These are phyloP conservation scores for Torymus aiolomorphi DNA, from an alignment of 2,888 invertebrate genomes.

Conservation along the genomic window DNA sequence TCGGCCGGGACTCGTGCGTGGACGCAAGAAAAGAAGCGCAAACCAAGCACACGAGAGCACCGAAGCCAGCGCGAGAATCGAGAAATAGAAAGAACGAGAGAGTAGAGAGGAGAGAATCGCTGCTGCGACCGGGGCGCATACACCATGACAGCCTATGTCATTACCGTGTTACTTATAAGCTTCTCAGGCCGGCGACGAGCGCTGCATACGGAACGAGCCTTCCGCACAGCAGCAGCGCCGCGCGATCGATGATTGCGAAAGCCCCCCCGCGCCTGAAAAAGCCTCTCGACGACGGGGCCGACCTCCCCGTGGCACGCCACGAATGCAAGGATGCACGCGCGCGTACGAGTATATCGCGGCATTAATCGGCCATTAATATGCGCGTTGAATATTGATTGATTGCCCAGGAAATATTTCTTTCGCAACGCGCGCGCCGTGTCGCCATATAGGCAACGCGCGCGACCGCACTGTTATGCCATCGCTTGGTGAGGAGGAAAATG, in stretches of 20 bases:
- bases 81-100: background rate
- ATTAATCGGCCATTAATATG: slow-evolving; percentile 66
- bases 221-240: slow-evolving; percentile 6
- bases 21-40: background rate
- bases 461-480: slow-evolving; percentile 10
- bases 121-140: slow-evolving; percentile 19
- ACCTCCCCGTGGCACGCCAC: slow-evolving; percentile 62
- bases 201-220: slow-evolving; percentile 63
- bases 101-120: background rate
- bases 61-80: background rate
- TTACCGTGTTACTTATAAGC: slow-evolving; percentile 72
- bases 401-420: slow-evolving; percentile 64
- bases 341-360: slow-evolving; percentile 20
- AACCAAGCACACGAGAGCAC: background rate
- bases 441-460: background rate
- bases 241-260: slow-evolving; percentile 65
- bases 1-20: background rate
- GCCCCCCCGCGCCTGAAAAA: slow-evolving; percentile 62
- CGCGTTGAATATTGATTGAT: slow-evolving; percentile 69
- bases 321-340: slow-evolving; percentile 64
- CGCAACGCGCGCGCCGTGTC: slow-evolving; percentile 41
- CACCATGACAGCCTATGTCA: slow-evolving; percentile 70
- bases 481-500: background rate
- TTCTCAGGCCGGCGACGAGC: slow-evolving; percentile 61
- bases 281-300: slow-evolving; percentile 43